Evolutionary conservation across 2,888 invertebrate species (phyloP), one percentile per base, ranked within the genome.

Genomic region (Stenotaenia linearis): DNA sequence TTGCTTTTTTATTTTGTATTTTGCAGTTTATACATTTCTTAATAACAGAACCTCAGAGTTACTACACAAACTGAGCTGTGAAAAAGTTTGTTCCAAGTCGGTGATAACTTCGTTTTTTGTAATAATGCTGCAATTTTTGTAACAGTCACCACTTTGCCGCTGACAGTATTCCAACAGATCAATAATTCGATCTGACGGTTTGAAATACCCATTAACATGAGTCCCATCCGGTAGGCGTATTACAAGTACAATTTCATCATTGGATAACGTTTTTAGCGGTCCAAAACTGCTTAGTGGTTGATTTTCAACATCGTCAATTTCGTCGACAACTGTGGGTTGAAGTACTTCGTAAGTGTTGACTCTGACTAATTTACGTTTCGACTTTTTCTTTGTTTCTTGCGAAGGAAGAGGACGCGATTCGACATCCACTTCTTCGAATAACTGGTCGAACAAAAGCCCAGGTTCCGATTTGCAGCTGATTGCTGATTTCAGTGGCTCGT

Each of bases 321-420:
- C 80, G 37, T 75, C 78, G n/a, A 74, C 78, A 28, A 45, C 30
- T 28, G 75, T 21, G 5, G 45, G 61, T 6, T 78, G 79, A 15
- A 80, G 40, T 18, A 80, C 77, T 23, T 80, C 80, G 23, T 80
- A 80, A 12, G 80, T 80, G 21, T 80, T 56, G 18, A 79, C 69
- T 18, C 80, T 79, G 12, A 79, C 74, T n/a, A 80, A 30, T 40
- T 28, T 28, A 2, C 25, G n/a, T 21, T 74, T 74, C 28, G 4
- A 21, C 7, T 21, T 23, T 4, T 9, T 74, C 3, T 2, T 23
- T 23, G 5, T 74, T 4, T 4, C 28, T 4, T 30, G 1, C 0
- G 25, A 15, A 3, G 74, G 23, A 12, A 30, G 5, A 5, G 23
- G 30, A 74, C 23, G 21, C 15, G 28, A 30, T 15, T 74, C 74